Percentiles rank a stretch among this genome's conserved stretches.
phyloP scores from a whole-genome alignment of 92 coral and sea anemone genomes.

The Galaxea fascicularis region DNA sequence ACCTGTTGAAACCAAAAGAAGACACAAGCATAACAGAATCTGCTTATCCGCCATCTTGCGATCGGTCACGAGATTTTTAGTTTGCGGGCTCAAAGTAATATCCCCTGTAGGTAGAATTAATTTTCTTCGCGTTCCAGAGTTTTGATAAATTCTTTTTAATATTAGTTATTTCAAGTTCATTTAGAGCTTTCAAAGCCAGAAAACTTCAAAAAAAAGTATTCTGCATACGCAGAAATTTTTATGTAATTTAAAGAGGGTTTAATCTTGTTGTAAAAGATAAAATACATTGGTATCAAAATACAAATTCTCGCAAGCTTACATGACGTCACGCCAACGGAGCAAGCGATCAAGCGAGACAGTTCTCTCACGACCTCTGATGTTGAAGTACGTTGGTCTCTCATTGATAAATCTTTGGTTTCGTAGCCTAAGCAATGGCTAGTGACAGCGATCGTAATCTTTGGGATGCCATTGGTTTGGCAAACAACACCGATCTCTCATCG shows the following conservation, averaged over 20 bases:
- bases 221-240: too few species aligned
- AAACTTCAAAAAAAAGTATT: too few species aligned
- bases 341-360: slow-evolving; percentile 41
- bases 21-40: slow-evolving; percentile 1
- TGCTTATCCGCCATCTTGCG: slow-evolving; percentile 41
- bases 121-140: background rate
- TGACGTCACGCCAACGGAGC: slow-evolving; percentile 72
- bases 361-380: slow-evolving; percentile 7
- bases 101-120: background rate
- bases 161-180: too few species aligned
- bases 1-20: slow-evolving; percentile 34
- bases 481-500: slow-evolving; percentile 41
- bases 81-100: slow-evolving; percentile 38
- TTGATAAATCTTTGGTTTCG: slow-evolving; percentile 41
- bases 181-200: too few species aligned
- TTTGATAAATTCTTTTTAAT: background rate
- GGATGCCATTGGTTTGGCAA: slow-evolving; percentile 64
- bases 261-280: background rate
- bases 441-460: slow-evolving; percentile 67
- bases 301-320: slow-evolving; percentile 50
- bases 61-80: slow-evolving; percentile 38
- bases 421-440: slow-evolving; percentile 54
- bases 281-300: background rate
- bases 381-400: background rate
- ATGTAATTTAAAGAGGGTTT: background rate